Percentiles rank a stretch among this genome's conserved stretches.
phyloP scores from a whole-genome alignment of 2,888 invertebrate genomes.

The Ormyrus nitidulus region DNA sequence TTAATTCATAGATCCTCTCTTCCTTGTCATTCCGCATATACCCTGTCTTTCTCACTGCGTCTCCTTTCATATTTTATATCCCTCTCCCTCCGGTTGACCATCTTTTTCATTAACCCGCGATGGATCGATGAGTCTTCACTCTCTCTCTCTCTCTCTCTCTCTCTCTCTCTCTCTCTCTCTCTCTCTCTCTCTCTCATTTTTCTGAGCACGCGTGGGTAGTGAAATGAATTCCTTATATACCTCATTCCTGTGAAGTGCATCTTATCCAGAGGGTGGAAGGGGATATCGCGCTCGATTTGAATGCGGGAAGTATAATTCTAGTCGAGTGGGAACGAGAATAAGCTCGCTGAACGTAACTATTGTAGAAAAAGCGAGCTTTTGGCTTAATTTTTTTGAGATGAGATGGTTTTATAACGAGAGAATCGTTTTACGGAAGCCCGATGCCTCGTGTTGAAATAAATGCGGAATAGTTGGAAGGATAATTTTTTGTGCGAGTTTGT shows the following conservation, averaged over 20 bases:
- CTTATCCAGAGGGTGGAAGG: not conserved
- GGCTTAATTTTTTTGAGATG: no score
- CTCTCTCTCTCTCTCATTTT: slow-evolving; percentile 23
- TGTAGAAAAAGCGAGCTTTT: not conserved
- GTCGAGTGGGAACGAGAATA: not conserved
- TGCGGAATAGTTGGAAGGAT: no score
- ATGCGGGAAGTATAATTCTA: slow-evolving; percentile 1
- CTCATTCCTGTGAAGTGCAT: slow-evolving; percentile 30
- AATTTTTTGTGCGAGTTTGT: no score
- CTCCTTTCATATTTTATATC: slow-evolving; percentile 5
- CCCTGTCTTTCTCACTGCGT: not conserved
- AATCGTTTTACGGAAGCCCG: slow-evolving; percentile 18
- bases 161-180: not conserved
- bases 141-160: slow-evolving; percentile 1
- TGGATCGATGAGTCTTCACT: slow-evolving; percentile 29
- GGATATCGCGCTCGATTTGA: slow-evolving; percentile 34
- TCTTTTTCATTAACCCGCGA: slow-evolving; percentile 49
- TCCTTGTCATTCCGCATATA: slow-evolving; percentile 42
- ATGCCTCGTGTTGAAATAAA: not conserved
- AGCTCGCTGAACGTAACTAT: not conserved
- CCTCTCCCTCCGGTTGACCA: slow-evolving; percentile 4
- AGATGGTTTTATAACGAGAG: not conserved
- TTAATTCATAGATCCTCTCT: slow-evolving; percentile 48
- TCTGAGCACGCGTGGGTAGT: slow-evolving; percentile 22
- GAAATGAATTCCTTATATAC: slow-evolving; percentile 36